Evolutionary conservation across 1,140 invertebrate species (phyloP).

Genomic region (Thaumatotibia leucotreta): DNA sequence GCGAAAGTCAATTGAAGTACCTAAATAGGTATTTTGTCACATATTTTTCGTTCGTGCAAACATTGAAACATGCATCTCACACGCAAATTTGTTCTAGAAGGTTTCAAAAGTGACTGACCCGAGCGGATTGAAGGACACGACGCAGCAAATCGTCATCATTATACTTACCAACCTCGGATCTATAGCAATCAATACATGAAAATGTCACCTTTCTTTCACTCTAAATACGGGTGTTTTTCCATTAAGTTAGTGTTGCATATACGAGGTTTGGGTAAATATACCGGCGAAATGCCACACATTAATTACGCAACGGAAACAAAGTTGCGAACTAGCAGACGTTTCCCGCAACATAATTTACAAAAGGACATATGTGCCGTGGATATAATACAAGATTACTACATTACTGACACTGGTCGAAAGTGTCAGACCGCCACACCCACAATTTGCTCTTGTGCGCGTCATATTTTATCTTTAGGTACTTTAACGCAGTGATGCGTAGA

Average conservation of each 20-base stretch:
- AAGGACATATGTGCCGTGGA: background rate
- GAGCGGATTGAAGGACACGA: background rate
- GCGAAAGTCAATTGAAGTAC: too few species aligned
- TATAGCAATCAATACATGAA: too few species aligned
- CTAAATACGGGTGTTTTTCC: too few species aligned
- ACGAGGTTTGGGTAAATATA: too few species aligned
- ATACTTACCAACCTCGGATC: too few species aligned
- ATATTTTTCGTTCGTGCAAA: too few species aligned
- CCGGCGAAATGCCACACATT: background rate
- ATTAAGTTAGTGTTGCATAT: too few species aligned
- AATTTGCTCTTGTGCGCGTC: background rate
- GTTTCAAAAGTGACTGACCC: conserved; percentile 8
- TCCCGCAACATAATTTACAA: background rate
- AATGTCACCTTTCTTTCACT: too few species aligned
- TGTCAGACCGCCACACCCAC: background rate
- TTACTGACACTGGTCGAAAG: background rate
- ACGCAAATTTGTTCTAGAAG: background rate
- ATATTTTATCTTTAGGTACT: background rate
- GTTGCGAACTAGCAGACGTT: background rate
- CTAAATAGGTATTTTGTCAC: too few species aligned
- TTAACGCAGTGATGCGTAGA: background rate
- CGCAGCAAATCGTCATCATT: too few species aligned
- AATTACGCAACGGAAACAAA: background rate
- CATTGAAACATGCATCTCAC: background rate
- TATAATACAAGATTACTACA: background rate